Evolutionary conservation across 2,888 invertebrate species (phyloP).

Genomic region (Balanococcus diminutus): DNA sequence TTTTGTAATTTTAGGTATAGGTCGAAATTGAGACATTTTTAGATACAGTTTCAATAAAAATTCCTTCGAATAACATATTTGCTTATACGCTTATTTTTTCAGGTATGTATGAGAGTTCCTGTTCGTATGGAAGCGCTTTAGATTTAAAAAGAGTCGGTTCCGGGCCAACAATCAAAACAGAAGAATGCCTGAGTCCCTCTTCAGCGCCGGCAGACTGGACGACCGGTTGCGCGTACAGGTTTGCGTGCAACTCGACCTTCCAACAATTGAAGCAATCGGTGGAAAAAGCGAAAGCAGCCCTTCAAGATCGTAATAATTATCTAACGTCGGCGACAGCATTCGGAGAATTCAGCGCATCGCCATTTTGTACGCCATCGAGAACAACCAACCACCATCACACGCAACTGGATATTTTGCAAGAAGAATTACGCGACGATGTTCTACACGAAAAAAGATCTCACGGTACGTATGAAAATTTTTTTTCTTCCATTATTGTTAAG

Average conservation of each 20-base stretch:
- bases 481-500: background rate
- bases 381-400: slow-evolving; percentile 55
- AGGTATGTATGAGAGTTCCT: slow-evolving; percentile 89
- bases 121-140: slow-evolving; percentile 85
- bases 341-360: slow-evolving; percentile 64
- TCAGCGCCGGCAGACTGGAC: slow-evolving; percentile 46
- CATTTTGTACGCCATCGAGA: slow-evolving; percentile 58
- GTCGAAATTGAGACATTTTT: too few relatives aligned
- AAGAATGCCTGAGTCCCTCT: slow-evolving; percentile 61
- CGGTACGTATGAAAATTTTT: slow-evolving; percentile 23
- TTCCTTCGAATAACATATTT: too few relatives aligned
- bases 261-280: slow-evolving; percentile 89
- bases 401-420: slow-evolving; percentile 56
- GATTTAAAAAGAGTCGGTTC: slow-evolving; percentile 72
- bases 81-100: background rate
- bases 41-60: too few relatives aligned
- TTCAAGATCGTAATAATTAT: slow-evolving; percentile 75
- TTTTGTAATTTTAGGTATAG: too few relatives aligned
- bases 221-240: slow-evolving; percentile 69
- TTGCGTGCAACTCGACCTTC: slow-evolving; percentile 81
- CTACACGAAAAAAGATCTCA: slow-evolving; percentile 53
- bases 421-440: slow-evolving; percentile 54
- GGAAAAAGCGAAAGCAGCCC: slow-evolving; percentile 86
- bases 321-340: slow-evolving; percentile 76
- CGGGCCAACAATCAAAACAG: slow-evolving; percentile 62